These are phyloP conservation scores for Lagorchestes hirsutus DNA, from an alignment of 2,797 vertebrate species.

Conservation along the genomic window DNA sequence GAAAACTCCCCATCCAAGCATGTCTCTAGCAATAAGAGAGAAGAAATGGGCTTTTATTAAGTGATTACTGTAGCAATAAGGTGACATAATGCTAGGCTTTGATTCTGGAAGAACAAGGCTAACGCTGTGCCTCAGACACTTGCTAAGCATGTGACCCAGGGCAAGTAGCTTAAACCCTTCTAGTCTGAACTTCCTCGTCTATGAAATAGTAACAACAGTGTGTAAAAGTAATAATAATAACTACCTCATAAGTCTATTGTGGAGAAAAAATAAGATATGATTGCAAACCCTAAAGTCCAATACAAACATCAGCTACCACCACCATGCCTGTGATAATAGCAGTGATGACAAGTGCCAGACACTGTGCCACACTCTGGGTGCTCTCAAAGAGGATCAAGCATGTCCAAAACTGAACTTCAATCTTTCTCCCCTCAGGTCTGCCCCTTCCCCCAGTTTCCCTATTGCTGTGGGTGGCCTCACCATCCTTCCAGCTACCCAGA, in stretches of 20 bases:
- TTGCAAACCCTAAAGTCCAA: not conserved
- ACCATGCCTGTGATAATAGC: not conserved
- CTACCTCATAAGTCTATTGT: not conserved
- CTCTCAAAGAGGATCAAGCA: slow-evolving; percentile 1
- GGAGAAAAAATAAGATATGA: not conserved
- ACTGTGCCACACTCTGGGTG: not conserved
- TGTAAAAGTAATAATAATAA: not conserved
- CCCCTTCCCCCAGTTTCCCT: not conserved
- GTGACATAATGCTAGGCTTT: not conserved
- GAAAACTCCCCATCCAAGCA: not conserved
- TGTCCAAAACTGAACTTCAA: not conserved
- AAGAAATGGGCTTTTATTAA: not conserved
- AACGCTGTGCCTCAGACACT: not conserved
- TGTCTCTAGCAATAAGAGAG: not conserved
- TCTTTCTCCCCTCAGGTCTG: not conserved
- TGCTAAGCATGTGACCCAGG: not conserved
- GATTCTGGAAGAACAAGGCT: not conserved
- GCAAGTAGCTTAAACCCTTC: not conserved
- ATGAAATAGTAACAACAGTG: not conserved
- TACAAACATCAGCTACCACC: not conserved
- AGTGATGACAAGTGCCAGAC: not conserved
- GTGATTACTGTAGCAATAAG: not conserved
- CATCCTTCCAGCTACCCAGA: not conserved
- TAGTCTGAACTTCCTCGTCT: not conserved
- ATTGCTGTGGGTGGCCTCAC: not conserved